Evolutionary conservation across 2,113 vertebrate genomes (phyloP).

Genomic region (Laticauda laticaudata): DNA sequence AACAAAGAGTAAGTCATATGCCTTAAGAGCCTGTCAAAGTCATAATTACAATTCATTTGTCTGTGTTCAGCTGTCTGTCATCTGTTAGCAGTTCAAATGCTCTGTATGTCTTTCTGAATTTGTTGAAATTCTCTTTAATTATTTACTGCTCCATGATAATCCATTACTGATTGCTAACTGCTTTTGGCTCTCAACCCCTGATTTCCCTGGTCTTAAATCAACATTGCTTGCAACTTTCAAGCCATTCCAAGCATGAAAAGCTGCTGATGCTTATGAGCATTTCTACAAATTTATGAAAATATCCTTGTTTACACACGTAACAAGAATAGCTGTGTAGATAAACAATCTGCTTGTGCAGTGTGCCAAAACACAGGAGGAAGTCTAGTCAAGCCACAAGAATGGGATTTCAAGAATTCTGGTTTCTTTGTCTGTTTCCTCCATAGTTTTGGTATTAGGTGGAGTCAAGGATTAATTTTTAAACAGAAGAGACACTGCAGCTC

Average conservation of each 20-base stretch:
- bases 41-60: slow-evolving; percentile 64
- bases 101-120: slow-evolving; percentile 37
- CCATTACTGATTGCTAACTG: slow-evolving; percentile 28
- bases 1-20: slow-evolving; percentile 59
- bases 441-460: not conserved
- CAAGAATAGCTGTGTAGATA: slow-evolving; percentile 30
- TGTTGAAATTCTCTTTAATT: slow-evolving; percentile 43
- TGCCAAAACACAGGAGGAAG: slow-evolving; percentile 29
- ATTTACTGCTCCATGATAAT: slow-evolving; percentile 33
- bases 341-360: not conserved
- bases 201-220: slow-evolving; percentile 34
- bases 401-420: not conserved
- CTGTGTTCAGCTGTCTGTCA: slow-evolving; percentile 64
- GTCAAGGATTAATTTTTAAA: not conserved
- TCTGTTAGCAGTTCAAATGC: slow-evolving; percentile 41
- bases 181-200: slow-evolving; percentile 34
- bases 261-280: slow-evolving; percentile 15
- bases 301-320: slow-evolving; percentile 31
- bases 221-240: slow-evolving; percentile 35
- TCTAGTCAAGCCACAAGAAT: slow-evolving; percentile 25
- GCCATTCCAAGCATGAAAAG: slow-evolving; percentile 41
- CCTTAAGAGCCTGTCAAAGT: slow-evolving; percentile 60
- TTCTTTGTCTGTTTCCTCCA: not conserved
- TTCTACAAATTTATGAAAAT: slow-evolving; percentile 39
- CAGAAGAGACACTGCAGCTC: not conserved